A percentile compares a stretch with the other conserved stretches of the same genome.
phyloP scores from a whole-genome alignment of 2,888 invertebrate genomes.

The Silvanus unidentatus region DNA sequence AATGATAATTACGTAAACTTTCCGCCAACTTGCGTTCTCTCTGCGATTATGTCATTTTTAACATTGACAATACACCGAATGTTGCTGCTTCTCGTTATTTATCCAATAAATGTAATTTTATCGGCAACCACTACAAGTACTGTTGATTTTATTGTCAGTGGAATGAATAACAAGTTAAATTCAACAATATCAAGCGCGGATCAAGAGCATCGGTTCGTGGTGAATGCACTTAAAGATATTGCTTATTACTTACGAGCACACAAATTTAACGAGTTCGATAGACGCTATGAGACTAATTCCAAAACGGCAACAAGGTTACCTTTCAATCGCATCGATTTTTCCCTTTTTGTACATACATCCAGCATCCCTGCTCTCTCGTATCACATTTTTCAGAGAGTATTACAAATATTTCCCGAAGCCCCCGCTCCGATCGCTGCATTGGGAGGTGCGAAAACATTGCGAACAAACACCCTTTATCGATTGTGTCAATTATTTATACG shows the following conservation, averaged over 20 bases:
- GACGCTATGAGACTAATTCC: slow-evolving; percentile 40
- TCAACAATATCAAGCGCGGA: neutral
- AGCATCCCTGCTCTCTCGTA: no score
- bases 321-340: no score
- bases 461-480: slow-evolving; percentile 49
- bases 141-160: no score
- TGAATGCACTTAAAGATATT: slow-evolving; percentile 51
- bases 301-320: slow-evolving; percentile 28
- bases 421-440: slow-evolving; percentile 53
- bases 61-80: no score
- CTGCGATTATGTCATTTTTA: no score
- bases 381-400: slow-evolving; percentile 33
- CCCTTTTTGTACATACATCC: no score
- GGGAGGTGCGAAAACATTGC: slow-evolving; percentile 57
- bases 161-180: no score
- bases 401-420: slow-evolving; percentile 52
- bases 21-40: no score
- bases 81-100: no score
- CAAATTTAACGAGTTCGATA: slow-evolving; percentile 61
- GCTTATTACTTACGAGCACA: slow-evolving; percentile 57
- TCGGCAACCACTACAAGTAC: no score
- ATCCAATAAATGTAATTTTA: no score
- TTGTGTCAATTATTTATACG: slow-evolving; percentile 54
- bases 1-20: no score
- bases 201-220: slow-evolving; percentile 36